These are phyloP conservation scores for Musca vetustissima DNA, from an alignment of 1,140 invertebrate genomes.

Conservation along the genomic window DNA sequence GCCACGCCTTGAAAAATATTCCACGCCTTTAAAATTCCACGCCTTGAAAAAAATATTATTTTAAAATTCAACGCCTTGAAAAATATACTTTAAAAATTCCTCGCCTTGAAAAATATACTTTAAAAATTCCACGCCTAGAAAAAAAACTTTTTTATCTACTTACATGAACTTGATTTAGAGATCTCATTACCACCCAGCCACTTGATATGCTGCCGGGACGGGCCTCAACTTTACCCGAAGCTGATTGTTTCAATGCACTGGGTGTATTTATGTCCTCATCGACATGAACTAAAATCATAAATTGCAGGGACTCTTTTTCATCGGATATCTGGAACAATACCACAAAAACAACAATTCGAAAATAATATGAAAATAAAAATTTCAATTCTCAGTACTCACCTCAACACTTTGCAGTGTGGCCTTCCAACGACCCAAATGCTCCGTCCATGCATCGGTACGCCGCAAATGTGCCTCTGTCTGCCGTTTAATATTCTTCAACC, in stretches of 20 bases:
- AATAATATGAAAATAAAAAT: neutral
- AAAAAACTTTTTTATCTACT: conserved; percentile 16
- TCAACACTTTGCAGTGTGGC: conserved; percentile 80
- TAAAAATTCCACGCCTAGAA: too few species aligned
- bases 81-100: too few species aligned
- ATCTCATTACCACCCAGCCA: conserved; percentile 82
- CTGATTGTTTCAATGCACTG: conserved; percentile 31
- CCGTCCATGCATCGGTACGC: conserved; percentile 86
- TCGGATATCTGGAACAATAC: conserved; percentile 63
- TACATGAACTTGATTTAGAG: conserved; percentile 76
- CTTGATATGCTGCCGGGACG: conserved; percentile 70
- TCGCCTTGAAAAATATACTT: too few species aligned
- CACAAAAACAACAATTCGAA: neutral
- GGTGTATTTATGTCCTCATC: conserved; percentile 61
- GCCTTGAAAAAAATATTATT: too few species aligned
- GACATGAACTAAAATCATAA: conserved; percentile 80
- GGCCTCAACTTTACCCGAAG: conserved; percentile 41
- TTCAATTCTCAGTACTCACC: conserved; percentile 56
- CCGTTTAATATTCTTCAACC: conserved; percentile 74
- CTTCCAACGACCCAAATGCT: conserved; percentile 83
- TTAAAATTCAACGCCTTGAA: too few species aligned
- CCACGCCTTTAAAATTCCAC: too few species aligned
- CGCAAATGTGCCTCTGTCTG: conserved; percentile 80
- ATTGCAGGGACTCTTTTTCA: conserved; percentile 78
- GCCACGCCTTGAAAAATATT: too few species aligned